Evolutionary conservation across 2,888 invertebrate genomes (phyloP).

Genomic region (Resseliella maxima): DNA sequence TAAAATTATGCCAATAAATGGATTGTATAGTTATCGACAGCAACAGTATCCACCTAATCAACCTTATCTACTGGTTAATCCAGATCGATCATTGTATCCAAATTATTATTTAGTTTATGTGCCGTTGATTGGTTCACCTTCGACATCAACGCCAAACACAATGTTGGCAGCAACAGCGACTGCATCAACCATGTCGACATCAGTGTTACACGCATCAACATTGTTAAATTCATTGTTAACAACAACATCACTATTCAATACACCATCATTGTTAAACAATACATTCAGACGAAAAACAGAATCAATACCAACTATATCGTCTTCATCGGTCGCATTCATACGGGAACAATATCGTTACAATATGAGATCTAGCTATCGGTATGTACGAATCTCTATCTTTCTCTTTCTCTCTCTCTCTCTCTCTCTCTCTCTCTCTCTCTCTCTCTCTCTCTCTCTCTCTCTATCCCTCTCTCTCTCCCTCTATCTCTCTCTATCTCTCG

Average conservation of each 20-base stretch:
- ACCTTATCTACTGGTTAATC: conserved; percentile 29
- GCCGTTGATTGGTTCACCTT: conserved; percentile 7
- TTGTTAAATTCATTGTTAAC: conserved; percentile 40
- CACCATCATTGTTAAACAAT: background rate
- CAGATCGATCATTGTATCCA: conserved; percentile 26
- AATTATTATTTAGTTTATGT: conserved; percentile 34
- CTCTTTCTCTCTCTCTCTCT: background rate
- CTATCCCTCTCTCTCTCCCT: too few species aligned
- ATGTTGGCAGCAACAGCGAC: too few species aligned
- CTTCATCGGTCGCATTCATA: conserved; percentile 33
- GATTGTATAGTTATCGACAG: background rate
- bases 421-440: too few species aligned
- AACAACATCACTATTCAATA: background rate
- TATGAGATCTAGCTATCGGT: conserved; percentile 27
- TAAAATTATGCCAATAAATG: background rate
- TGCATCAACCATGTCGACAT: conserved; percentile 13
- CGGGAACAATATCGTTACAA: conserved; percentile 30
- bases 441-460: too few species aligned
- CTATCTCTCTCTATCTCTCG: too few species aligned
- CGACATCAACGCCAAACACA: background rate
- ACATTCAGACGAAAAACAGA: background rate
- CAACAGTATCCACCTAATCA: background rate
- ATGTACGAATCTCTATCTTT: background rate
- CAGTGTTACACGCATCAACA: background rate
- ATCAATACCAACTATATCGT: background rate